phyloP scores from a whole-genome alignment of 2,888 invertebrate species.

The Leptinotarsa haldemani region DNA sequence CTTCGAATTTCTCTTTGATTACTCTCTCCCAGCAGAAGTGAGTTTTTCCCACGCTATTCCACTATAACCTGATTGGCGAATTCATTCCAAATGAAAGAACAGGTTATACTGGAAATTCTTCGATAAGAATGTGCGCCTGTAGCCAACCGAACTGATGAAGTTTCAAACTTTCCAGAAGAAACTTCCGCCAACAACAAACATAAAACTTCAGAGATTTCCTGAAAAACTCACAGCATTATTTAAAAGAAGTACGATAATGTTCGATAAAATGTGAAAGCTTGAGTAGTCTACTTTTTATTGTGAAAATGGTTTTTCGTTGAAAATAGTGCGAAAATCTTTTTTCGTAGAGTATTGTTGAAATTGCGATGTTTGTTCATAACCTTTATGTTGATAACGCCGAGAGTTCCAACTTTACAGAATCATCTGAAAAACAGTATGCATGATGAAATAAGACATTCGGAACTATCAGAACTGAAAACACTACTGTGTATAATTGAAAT shows the following conservation, averaged over 20 bases:
- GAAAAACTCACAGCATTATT: conserved; percentile 46
- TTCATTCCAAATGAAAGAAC: conserved; percentile 32
- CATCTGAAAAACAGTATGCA: too few relatives aligned
- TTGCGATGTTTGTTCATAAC: too few relatives aligned
- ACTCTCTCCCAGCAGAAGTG: neutral
- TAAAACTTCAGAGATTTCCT: conserved; percentile 55
- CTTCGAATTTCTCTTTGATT: neutral
- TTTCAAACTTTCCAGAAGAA: conserved; percentile 50
- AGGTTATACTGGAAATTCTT: conserved; percentile 45
- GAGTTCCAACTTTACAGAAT: too few relatives aligned
- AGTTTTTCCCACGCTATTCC: neutral
- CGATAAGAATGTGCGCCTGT: conserved; percentile 51
- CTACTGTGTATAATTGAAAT: too few relatives aligned
- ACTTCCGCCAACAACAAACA: conserved; percentile 56
- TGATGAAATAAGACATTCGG: too few relatives aligned
- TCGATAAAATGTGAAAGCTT: conserved; percentile 17
- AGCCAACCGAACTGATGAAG: conserved; percentile 44
- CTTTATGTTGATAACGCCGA: too few relatives aligned
- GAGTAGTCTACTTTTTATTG: conserved; percentile 11
- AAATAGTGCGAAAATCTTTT: neutral
- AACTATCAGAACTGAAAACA: too few relatives aligned
- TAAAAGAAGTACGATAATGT: conserved; percentile 37
- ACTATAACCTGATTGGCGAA: conserved; percentile 24
- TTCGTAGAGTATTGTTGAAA: too few relatives aligned
- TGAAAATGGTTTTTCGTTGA: neutral